Percentiles rank a stretch among this genome's conserved stretches.
phyloP scores from a whole-genome alignment of 2,113 vertebrate genomes.

The Dascyllus trimaculatus region DNA sequence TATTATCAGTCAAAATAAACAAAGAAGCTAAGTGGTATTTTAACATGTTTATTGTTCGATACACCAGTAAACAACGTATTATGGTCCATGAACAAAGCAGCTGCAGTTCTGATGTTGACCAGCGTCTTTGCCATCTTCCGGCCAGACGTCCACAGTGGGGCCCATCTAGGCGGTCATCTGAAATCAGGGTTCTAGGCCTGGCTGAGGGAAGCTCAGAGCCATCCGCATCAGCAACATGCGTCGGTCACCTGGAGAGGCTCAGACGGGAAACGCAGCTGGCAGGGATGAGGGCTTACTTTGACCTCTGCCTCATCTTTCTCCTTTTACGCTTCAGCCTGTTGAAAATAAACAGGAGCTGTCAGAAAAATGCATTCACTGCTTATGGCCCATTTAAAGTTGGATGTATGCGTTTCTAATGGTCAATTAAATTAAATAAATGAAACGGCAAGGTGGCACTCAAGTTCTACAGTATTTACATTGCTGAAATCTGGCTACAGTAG shows the following conservation, averaged over 20 bases:
- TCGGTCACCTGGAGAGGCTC: slow-evolving; percentile 36
- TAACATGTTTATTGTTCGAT: slow-evolving; percentile 75
- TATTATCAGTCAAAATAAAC: neutral
- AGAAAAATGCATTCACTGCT: neutral
- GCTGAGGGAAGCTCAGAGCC: neutral
- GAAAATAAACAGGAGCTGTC: neutral
- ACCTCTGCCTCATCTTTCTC: slow-evolving; percentile 98
- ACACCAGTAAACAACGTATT: slow-evolving; percentile 62
- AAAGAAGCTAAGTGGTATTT: slow-evolving; percentile 6
- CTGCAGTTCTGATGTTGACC: slow-evolving; percentile 58
- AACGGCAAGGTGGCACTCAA: too few relatives aligned
- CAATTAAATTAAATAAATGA: too few relatives aligned
- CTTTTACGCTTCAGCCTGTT: slow-evolving; percentile 96
- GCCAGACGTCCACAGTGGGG: slow-evolving; percentile 2
- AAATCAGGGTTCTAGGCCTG: neutral
- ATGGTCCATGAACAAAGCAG: slow-evolving; percentile 70
- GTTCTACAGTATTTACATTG: too few relatives aligned
- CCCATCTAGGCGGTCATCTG: neutral
- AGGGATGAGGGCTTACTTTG: slow-evolving; percentile 87
- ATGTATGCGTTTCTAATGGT: too few relatives aligned
- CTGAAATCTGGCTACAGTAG: too few relatives aligned
- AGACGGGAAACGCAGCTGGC: slow-evolving; percentile 57
- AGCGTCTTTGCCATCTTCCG: slow-evolving; percentile 45
- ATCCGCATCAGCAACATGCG: slow-evolving; percentile 1
- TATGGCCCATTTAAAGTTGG: neutral